Conservation (phyloP, 1,140 invertebrate genomes). For the Antheraea pernyi region DNA sequence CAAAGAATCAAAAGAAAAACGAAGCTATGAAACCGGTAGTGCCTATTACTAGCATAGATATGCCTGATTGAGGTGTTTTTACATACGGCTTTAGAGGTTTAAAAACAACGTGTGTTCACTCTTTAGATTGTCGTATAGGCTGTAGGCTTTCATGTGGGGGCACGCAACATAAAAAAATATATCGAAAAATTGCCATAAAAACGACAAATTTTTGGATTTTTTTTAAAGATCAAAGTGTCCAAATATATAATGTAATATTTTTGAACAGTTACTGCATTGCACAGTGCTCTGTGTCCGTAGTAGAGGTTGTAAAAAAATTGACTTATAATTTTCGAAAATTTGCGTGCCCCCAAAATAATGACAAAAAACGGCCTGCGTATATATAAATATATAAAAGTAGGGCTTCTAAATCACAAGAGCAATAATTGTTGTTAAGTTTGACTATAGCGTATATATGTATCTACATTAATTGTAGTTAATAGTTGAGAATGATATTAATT, state of each 20-base stretch:
- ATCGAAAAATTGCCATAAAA: too few relatives aligned
- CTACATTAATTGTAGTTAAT: constrained; percentile 24
- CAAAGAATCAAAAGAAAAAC: constrained; percentile 84
- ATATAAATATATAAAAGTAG: constrained; percentile 19
- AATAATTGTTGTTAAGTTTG: constrained; percentile 67
- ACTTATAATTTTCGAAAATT: too few relatives aligned
- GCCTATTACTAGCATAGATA: constrained; percentile 92
- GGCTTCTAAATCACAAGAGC: constrained; percentile 46
- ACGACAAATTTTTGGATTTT: too few relatives aligned
- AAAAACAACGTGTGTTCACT: constrained; percentile 19
- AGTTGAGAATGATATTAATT: constrained; percentile 26
- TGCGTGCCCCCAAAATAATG: too few relatives aligned
- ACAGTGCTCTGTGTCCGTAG: too few relatives aligned
- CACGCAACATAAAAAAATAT: too few relatives aligned
- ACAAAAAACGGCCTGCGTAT: neutral
- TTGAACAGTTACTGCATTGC: too few relatives aligned
- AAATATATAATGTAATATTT: too few relatives aligned
- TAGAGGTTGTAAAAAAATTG: too few relatives aligned
- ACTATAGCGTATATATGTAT: constrained; percentile 39
- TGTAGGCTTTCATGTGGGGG: too few relatives aligned
- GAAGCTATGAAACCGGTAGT: constrained; percentile 90
- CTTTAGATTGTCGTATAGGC: constrained; percentile 13
- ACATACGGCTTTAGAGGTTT: neutral
- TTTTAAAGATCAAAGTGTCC: too few relatives aligned
- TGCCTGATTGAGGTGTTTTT: constrained; percentile 86